Conservation (phyloP, 2,113 vertebrate species). For the Peromyscus maniculatus region DNA sequence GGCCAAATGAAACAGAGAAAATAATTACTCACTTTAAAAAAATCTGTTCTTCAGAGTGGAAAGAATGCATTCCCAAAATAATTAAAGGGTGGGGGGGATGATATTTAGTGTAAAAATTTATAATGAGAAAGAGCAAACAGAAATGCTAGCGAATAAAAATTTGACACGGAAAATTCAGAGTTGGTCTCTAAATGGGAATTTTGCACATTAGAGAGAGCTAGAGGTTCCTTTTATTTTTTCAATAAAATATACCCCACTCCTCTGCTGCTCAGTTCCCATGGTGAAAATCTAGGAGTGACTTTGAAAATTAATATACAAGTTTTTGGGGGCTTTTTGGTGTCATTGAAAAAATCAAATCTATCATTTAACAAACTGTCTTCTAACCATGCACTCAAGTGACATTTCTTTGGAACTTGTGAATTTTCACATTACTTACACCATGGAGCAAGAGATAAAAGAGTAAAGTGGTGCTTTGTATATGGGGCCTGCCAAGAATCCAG, state of each 20-base stretch:
- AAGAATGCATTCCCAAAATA: conserved; percentile 47
- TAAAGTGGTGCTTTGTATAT: rapidly evolving
- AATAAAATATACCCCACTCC: not conserved
- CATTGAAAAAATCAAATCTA: conserved; percentile 41
- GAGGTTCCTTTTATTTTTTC: not conserved
- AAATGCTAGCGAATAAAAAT: not conserved
- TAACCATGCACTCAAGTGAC: not conserved
- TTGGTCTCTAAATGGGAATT: not conserved
- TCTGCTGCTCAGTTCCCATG: not conserved
- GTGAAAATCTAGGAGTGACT: conserved; percentile 47
- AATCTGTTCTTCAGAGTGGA: not conserved
- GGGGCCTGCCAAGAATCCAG: not conserved
- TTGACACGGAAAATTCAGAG: not conserved
- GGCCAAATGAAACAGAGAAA: conserved; percentile 33
- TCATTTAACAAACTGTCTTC: not conserved
- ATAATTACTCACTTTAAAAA: conserved; percentile 26
- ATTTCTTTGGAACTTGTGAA: not conserved
- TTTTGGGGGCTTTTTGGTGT: not conserved
- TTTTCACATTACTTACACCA: not conserved
- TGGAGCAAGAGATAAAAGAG: not conserved
- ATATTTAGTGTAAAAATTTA: conserved; percentile 14
- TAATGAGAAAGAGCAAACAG: conserved; percentile 6
- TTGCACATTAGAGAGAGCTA: not conserved
- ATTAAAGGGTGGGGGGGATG: not conserved
- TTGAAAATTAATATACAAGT: conserved; percentile 23